Percentiles rank a stretch among this genome's conserved stretches.
Conservation (phyloP, 1,140 invertebrate species). For the Drosophila chauvacae region DNA sequence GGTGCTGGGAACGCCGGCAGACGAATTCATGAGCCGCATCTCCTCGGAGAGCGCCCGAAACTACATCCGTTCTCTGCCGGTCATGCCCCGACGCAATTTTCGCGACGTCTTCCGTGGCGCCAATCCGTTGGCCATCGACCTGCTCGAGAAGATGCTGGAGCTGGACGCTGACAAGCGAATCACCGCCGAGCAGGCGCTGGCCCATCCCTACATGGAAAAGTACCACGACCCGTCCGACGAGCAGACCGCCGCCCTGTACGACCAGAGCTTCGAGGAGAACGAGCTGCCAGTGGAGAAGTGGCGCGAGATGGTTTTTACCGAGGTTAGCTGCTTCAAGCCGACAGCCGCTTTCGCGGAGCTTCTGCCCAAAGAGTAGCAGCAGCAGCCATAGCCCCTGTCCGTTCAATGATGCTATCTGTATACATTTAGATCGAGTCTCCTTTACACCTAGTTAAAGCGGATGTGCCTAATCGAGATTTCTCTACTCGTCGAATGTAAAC, state of each 20-base stretch:
- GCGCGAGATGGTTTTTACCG: conserved; percentile 94
- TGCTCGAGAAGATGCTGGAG: conserved; percentile 97
- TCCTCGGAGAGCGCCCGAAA: conserved; percentile 96
- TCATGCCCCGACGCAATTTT: conserved; percentile 96
- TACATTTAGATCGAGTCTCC: conserved; percentile 40
- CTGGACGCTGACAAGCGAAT: conserved; percentile 97
- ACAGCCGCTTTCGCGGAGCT: conserved; percentile 81
- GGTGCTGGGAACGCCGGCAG: conserved; percentile 95
- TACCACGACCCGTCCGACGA: conserved; percentile 98
- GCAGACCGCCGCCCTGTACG: conserved; percentile 94
- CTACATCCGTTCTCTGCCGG: conserved; percentile 96
- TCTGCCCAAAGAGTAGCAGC: conserved; percentile 55
- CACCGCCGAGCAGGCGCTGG: conserved; percentile 96
- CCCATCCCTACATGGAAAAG: conserved; percentile 93
- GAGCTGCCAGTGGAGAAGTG: conserved; percentile 97
- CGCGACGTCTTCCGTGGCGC: conserved; percentile 95
- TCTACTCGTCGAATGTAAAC: conserved; percentile 44
- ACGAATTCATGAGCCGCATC: conserved; percentile 97
- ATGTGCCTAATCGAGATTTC: conserved; percentile 43
- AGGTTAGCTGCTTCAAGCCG: conserved; percentile 90
- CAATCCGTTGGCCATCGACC: conserved; percentile 96
- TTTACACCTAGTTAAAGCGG: conserved; percentile 40
- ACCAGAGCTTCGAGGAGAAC: conserved; percentile 98
- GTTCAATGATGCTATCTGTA: conserved; percentile 41
- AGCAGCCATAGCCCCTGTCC: conserved; percentile 44